Percentiles rank a stretch among this genome's conserved stretches.
Conservation (phyloP, 2,797 vertebrate genomes). For the Ciconia nigra region DNA sequence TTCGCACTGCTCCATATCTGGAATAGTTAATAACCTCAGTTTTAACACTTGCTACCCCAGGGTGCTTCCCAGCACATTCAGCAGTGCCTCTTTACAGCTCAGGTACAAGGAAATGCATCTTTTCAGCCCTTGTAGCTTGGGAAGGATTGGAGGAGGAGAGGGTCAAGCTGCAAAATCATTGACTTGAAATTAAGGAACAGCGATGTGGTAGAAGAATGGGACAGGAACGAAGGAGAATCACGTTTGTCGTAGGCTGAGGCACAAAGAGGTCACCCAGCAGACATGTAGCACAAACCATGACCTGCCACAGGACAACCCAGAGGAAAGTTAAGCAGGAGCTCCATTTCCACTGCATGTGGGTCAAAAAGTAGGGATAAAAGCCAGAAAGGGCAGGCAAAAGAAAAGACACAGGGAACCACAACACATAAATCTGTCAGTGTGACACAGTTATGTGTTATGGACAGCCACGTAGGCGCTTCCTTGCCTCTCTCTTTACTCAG, state of each 20-base stretch:
- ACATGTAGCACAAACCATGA: neutral
- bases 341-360: neutral
- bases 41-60: neutral
- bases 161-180: neutral
- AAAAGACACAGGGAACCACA: neutral
- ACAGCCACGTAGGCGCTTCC: neutral
- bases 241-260: neutral
- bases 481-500: neutral
- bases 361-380: neutral
- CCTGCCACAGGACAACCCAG: neutral
- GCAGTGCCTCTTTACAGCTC: neutral
- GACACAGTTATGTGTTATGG: accelerated
- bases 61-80: neutral
- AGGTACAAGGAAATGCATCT: neutral
- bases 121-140: neutral
- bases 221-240: neutral
- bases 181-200: neutral
- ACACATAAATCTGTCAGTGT: neutral
- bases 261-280: neutral
- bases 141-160: neutral
- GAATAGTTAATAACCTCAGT: neutral
- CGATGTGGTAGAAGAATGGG: neutral
- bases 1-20: neutral
- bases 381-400: neutral
- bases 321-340: neutral